Conservation (phyloP, 2,113 vertebrate species). For the Isichthys henryi region DNA sequence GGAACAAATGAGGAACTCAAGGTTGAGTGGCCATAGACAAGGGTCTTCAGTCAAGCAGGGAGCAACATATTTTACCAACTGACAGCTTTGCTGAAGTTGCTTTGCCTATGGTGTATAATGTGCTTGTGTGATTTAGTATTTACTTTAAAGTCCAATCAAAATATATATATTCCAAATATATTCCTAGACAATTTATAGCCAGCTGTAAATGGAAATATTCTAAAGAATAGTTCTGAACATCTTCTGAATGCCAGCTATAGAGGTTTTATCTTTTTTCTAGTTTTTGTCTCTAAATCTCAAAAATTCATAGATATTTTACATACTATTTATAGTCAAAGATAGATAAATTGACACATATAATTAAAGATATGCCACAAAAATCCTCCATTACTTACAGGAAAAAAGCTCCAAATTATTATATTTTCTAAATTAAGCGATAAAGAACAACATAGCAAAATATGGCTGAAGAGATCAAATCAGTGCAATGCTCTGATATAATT, state of each 20-base stretch:
- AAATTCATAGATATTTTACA: background rate
- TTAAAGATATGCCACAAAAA: too few species aligned
- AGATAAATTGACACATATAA: too few species aligned
- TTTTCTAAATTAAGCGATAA: background rate
- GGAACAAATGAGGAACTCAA: conserved; percentile 5
- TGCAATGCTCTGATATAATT: background rate
- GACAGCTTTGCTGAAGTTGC: background rate
- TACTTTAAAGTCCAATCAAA: background rate
- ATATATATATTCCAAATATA: background rate
- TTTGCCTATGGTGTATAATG: background rate
- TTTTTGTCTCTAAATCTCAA: background rate
- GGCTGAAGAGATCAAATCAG: background rate
- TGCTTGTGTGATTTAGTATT: background rate
- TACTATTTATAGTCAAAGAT: background rate
- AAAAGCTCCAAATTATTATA: background rate
- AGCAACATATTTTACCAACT: background rate
- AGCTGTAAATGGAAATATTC: background rate
- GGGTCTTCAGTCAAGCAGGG: background rate
- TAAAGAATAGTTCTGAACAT: background rate
- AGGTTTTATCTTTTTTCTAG: background rate
- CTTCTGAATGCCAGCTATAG: background rate
- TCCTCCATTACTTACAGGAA: background rate
- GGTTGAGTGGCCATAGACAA: background rate
- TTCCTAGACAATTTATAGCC: background rate
- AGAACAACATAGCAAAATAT: background rate